Conservation (phyloP, 2,888 invertebrate species). For the Xanthostigma xanthostigma region DNA sequence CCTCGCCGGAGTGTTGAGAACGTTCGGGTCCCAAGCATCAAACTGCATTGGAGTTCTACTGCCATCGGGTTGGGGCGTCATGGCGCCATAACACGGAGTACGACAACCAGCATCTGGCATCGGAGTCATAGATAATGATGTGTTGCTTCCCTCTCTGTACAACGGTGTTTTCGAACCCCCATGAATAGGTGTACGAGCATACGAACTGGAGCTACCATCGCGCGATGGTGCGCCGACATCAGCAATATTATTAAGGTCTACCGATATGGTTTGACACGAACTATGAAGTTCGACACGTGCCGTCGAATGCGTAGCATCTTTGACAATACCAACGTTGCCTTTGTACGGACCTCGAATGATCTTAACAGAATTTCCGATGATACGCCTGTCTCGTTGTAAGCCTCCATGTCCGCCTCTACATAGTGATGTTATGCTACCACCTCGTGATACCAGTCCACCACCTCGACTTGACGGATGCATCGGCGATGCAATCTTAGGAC, state of each 20-base stretch:
- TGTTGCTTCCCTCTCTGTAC: slow-evolving; percentile 66
- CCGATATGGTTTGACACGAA: slow-evolving; percentile 93
- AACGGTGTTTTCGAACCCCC: slow-evolving; percentile 72
- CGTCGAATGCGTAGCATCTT: slow-evolving; percentile 91
- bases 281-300: slow-evolving; percentile 94
- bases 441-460: slow-evolving; percentile 26
- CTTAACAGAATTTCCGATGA: slow-evolving; percentile 94
- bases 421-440: slow-evolving; percentile 24
- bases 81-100: slow-evolving; percentile 82
- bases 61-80: slow-evolving; percentile 91
- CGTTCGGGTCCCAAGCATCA: slow-evolving; percentile 94
- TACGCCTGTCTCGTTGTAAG: slow-evolving; percentile 68
- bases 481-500: slow-evolving; percentile 82
- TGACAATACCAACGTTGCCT: slow-evolving; percentile 90
- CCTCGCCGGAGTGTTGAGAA: no score
- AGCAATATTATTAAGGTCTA: slow-evolving; percentile 78
- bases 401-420: slow-evolving; percentile 48
- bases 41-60: slow-evolving; percentile 77
- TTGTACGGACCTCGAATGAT: slow-evolving; percentile 97
- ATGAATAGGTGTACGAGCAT: slow-evolving; percentile 48
- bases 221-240: slow-evolving; percentile 55
- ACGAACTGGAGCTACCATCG: slow-evolving; percentile 53
- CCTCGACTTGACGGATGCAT: slow-evolving; percentile 64
- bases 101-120: slow-evolving; percentile 74
- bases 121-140: slow-evolving; percentile 84